Evolutionary conservation across 2,797 vertebrate genomes (phyloP).

Genomic region (Gambusia yucatana): DNA sequence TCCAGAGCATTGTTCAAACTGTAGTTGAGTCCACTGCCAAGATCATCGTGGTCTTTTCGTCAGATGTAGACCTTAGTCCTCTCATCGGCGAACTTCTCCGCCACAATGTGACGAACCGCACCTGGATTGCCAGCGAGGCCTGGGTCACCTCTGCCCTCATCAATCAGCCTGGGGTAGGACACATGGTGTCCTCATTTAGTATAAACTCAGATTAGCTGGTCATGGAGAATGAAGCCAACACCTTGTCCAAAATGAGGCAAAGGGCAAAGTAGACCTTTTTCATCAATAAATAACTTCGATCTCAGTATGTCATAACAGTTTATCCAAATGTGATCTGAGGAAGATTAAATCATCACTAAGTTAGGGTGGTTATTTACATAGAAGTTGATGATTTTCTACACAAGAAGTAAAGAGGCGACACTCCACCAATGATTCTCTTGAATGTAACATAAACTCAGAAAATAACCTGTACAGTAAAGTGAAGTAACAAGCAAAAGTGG

Average conservation of each 20-base stretch:
- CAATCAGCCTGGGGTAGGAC: constrained; percentile 77
- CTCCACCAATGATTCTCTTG: background rate
- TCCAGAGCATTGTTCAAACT: constrained; percentile 76
- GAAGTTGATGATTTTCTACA: background rate
- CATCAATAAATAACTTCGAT: background rate
- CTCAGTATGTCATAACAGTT: background rate
- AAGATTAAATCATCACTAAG: too few species aligned
- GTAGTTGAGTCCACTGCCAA: constrained; percentile 82
- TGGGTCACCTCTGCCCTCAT: constrained; percentile 88
- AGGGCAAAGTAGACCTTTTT: background rate
- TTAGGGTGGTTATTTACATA: background rate
- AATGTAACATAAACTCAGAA: background rate
- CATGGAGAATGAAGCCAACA: background rate
- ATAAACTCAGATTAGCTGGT: background rate
- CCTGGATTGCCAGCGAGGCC: constrained; percentile 88
- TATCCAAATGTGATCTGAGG: background rate
- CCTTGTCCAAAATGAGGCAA: background rate
- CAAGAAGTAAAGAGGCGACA: background rate
- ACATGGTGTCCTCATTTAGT: background rate
- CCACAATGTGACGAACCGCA: constrained; percentile 85
- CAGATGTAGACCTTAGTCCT: constrained; percentile 88
- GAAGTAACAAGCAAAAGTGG: background rate
- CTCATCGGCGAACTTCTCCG: constrained; percentile 79
- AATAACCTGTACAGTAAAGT: background rate
- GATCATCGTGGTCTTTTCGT: constrained; percentile 88